Evolutionary conservation across 2,888 invertebrate species (phyloP), one percentile per base, ranked within the genome.

Genomic region (Diadromus collaris): DNA sequence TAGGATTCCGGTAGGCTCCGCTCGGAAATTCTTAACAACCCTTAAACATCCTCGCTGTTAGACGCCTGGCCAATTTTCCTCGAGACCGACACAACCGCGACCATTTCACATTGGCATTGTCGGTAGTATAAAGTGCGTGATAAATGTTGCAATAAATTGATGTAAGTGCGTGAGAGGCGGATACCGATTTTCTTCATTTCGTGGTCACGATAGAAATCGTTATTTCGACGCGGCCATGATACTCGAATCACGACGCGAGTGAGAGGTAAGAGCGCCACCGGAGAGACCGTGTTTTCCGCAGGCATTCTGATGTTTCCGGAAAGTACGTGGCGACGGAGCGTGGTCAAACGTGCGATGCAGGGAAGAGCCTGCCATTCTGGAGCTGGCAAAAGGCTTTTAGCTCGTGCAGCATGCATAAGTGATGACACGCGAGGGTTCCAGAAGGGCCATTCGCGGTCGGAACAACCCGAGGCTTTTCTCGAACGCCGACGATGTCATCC

Each of bases 341-440:
- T 63, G 67, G 34, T 56, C 46, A 67, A 58, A 63, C 54, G 56
- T 71, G 27, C 10, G 51, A 60, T 44, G 34, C 60, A 24, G 54
- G 48, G 16, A 69, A 60, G 67, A 56, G 61, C 38, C 27, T 34
- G 34, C 56, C 29, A 63, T 58, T n/a, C 48, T 63, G 48, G 44
- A 56, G 51, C 56, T 60, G 51, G 54, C 27, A 70, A 87, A 86
- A 85, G 85, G 82, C 85, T 86, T 87, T 86, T 85, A 85, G 48
- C 67, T 51, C 60, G 80, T 81, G 80, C 77, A 54, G 83, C 84
- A 86, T 89, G 85, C 86, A 89, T 89, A 88, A 89, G 85, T 88
- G 84, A 89, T 87, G 85, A 24, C 79, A 58, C 70, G 58, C 24
- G 70, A 16, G 84, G 83, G 84, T 85, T 85, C 83, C 86, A 83